These are phyloP conservation scores for Spisula solida DNA, from an alignment of 2,888 invertebrate species.

Conservation along the genomic window DNA sequence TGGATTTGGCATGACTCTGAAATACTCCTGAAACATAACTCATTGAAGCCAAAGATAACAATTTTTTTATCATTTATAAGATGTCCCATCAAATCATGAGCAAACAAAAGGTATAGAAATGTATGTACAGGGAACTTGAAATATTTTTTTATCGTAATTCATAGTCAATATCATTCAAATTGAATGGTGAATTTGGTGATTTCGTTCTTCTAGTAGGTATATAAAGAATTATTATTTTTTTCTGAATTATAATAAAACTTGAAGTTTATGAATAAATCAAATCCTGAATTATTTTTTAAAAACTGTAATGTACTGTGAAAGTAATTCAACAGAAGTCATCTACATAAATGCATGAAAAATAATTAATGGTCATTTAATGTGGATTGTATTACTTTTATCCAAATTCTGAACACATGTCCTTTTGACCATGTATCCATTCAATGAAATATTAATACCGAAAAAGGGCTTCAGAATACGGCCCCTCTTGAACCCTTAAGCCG, in stretches of 20 bases:
- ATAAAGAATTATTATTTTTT: no score
- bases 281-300: not conserved
- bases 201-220: not conserved
- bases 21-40: no score
- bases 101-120: no score
- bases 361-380: not conserved
- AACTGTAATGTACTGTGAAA: not conserved
- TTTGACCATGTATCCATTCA: slow-evolving; percentile 22
- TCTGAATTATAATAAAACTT: not conserved
- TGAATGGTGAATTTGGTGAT: no score
- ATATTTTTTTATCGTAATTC: not conserved
- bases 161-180: no score
- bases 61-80: no score
- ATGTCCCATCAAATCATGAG: no score
- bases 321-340: not conserved
- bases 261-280: slow-evolving; percentile 2
- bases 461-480: slow-evolving; percentile 47
- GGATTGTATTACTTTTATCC: not conserved
- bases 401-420: slow-evolving; percentile 42
- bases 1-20: no score
- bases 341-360: not conserved
- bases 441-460: slow-evolving; percentile 32
- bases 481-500: slow-evolving; percentile 50
- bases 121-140: not conserved
- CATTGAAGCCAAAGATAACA: no score